Base-by-base conservation (phyloP, 2,888 invertebrate species). In the Adelphocoris suturalis region DNA sequence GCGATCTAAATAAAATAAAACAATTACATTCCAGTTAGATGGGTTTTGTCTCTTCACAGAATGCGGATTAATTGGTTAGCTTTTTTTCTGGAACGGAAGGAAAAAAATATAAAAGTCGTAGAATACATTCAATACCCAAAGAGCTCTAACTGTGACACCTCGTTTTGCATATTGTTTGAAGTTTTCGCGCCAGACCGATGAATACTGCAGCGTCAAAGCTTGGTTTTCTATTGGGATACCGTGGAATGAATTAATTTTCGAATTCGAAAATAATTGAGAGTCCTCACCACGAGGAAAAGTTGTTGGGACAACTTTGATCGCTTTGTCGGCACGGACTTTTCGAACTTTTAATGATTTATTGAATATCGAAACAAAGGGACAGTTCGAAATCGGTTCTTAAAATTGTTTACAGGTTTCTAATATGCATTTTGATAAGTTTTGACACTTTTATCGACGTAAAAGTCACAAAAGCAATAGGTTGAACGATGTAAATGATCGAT, bases 101-200 rank as follows among this genome's bases (percentile, higher is more conserved):
- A 68, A 68, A 68, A 68, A 68, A 68, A 27, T 68, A 23, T 27
- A n/a, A 14, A 68, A 68, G 23, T 52, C 52, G 13, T 16, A 52
- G 52, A 52, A 68, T 68, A 19, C 23, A 27, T 68, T 19, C 68
- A 23, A 23, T 68, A 68, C 68, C 68, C 12, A 68, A 23, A 68
- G 68, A 19, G 68, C 12, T 52, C 57, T n/a, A 57, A 57, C 57
- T 57, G 57, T 57, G 57, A 68, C 68, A 68, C 19, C 68, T 68
- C 68, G 68, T 68, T 68, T 68, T 68, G 68, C 68, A 68, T 68
- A 68, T 68, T 68, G 68, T 68, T 68, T 68, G 68, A 68, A 68
- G 68, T 68, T 68, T 68, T 68, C 68, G 19, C 23, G 68, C 27
- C 23, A 68, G 23, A 23, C 68, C 19, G 19, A 27, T 68, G 68